Base-by-base conservation (phyloP, 2,888 invertebrate species). In the Brassicogethes aeneus region DNA sequence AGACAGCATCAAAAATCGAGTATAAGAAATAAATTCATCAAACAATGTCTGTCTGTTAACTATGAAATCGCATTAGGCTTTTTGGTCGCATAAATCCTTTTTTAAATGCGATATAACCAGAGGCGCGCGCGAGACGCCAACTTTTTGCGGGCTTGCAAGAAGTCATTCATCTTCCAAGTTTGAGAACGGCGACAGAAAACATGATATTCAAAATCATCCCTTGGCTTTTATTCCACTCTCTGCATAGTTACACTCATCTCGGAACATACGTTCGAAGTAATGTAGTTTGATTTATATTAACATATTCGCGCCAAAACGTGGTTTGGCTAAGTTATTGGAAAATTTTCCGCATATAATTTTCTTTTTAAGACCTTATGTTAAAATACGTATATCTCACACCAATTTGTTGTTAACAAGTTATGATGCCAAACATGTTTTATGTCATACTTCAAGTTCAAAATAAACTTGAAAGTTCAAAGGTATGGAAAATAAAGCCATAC, bases 31-130 rank as follows among this genome's bases (percentile, higher is more conserved):
- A 16, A 36, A 36, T 36, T 14, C 23, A 38, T 17, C n/a, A 17
- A 13, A 12, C 10, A 33, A 16, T 17, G 29, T 12, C 31, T 40
- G 39, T 30, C 41, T 40, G 41, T 34, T 33, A 44, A 41, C 44
- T 51, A 49, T 47, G 48, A 53, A 51, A 52, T 51, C 51, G 51
- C 49, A 53, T 56, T 55, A 55, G 38, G 44, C 41, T 51, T 55
- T 55, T 56, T 50, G 5, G 23, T 10, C 45, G 47, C 53, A 58
- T 56, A 58, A 56, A 57, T 58, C 55, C 53, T 51, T 45, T 54
- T 59, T 59, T 59, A 56, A 60, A 56, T 54, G 55, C 50, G 44
- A 40, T 41, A 47, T 48, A 52, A 54, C 50, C 50, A 48, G 51
- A 46, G 48, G 47, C 55, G 52, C 54, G 56, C 53, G 53, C 37